These are phyloP conservation scores for Brachyhypopomus occidentalis DNA, from an alignment of 2,113 vertebrate species.

Conservation along the genomic window DNA sequence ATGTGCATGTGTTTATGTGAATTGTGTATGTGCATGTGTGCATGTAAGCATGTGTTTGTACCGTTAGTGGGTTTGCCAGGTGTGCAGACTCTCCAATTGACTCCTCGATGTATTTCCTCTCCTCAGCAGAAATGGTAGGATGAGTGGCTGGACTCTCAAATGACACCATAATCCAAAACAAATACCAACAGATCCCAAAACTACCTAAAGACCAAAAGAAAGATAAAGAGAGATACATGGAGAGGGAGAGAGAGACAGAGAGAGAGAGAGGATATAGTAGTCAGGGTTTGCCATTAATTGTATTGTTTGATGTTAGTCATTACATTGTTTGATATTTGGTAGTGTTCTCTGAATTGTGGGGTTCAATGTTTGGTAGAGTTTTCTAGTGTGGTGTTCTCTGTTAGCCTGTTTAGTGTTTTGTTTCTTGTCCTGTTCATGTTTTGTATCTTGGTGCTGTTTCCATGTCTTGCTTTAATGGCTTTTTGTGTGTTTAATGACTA, in stretches of 20 bases:
- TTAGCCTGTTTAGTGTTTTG: too few relatives aligned
- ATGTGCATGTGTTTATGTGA: background rate
- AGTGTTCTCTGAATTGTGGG: too few relatives aligned
- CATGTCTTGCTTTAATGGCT: too few relatives aligned
- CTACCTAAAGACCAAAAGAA: constrained; percentile 72
- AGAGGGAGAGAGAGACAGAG: background rate
- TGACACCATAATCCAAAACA: constrained; percentile 97
- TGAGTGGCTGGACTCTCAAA: constrained; percentile 96
- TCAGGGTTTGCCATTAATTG: too few relatives aligned
- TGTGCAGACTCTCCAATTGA: constrained; percentile 91
- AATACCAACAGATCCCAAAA: constrained; percentile 95
- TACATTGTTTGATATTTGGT: too few relatives aligned
- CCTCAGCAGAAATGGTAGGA: constrained; percentile 93
- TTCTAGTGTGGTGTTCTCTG: too few relatives aligned
- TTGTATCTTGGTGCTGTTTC: too few relatives aligned
- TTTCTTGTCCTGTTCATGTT: too few relatives aligned
- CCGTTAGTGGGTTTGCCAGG: constrained; percentile 67
- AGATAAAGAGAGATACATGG: background rate
- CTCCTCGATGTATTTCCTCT: constrained; percentile 94
- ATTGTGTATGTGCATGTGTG: background rate
- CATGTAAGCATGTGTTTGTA: background rate
- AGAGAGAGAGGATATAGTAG: background rate
- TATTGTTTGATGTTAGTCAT: too few relatives aligned
- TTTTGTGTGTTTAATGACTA: too few relatives aligned
- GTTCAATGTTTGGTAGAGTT: too few relatives aligned